Base-by-base conservation (phyloP, 2,113 vertebrate genomes). In the Calidris pygmaea region DNA sequence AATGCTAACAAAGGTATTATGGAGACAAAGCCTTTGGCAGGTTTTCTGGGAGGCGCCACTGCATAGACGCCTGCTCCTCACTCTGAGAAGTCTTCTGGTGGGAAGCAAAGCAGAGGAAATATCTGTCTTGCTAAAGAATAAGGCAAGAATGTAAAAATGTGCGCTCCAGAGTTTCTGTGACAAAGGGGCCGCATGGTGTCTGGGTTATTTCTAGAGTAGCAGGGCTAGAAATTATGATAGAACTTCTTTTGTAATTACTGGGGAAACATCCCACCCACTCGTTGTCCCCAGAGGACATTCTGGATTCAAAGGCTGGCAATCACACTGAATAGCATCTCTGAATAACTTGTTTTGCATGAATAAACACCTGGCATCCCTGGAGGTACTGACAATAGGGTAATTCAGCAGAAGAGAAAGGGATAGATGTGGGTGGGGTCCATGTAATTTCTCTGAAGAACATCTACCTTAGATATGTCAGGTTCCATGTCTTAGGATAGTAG, bases 171-270 rank as follows among this genome's bases (percentile, higher is more conserved):
- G 85, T 26, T 84, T 89, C 39, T 80, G 55, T 78, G 78, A 66
- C 78, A 77, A 88, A 79, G 20, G 32, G 32, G 7, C 16, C 27
- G 84, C 66, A 32, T 35, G 39, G n/a, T 75, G 21, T 56, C 80
- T 81, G 60, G 18, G n/a, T 84, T 89, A 89, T 93, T 97, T 86
- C 88, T 84, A 86, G 85, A 74, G 55, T 6, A 81, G 27, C 34
- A 84, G 20, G n/a, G 9, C 35, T 65, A 71, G 76, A 83, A 82
- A 71, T 90, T 63, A 59, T 90, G 63, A 45, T 50, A 70, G 14
- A 91, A 4, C 26, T 81, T 76, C 23, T 81, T 95, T 63, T 90
- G 53, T 89, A 85, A 65, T 81, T 17, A 0, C 27, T 75, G 34
- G 32, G 34, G 60, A 55, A 92, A 92, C 4, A 77, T n/a, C 35